phyloP scores from a whole-genome alignment of 2,113 vertebrate species.

The Oostethus manadensis region DNA sequence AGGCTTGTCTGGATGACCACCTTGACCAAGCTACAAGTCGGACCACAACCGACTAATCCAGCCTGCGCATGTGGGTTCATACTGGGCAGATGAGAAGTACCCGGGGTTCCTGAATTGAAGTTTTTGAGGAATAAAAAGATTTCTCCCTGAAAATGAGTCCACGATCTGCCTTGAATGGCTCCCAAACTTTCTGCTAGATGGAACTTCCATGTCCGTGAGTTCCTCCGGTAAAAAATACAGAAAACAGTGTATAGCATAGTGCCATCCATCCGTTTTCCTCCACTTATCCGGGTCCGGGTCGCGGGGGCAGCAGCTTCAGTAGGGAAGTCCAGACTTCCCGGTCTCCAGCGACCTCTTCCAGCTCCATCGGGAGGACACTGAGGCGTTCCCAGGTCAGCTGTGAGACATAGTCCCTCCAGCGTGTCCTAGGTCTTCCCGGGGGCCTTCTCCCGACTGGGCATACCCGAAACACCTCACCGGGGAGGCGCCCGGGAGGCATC shows the following conservation, averaged over 20 bases:
- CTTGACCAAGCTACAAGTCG: constrained; percentile 60
- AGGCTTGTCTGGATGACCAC: constrained; percentile 63
- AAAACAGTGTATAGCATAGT: background rate
- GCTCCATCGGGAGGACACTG: too few species aligned
- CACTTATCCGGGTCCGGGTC: too few species aligned
- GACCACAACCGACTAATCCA: constrained; percentile 34
- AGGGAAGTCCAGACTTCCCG: too few species aligned
- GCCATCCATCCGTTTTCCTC: too few species aligned
- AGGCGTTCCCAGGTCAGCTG: too few species aligned
- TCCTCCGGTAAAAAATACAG: constrained; percentile 7
- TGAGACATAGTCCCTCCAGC: too few species aligned
- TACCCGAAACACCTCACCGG: too few species aligned
- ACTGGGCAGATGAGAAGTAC: constrained; percentile 35
- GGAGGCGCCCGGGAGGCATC: too few species aligned
- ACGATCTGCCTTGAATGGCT: constrained; percentile 36
- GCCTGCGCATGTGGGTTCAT: constrained; percentile 45
- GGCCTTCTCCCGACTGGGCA: too few species aligned
- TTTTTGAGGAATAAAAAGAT: constrained; percentile 40
- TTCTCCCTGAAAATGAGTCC: constrained; percentile 44
- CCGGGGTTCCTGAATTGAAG: constrained; percentile 28
- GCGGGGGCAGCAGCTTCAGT: too few species aligned
- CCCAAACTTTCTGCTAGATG: constrained; percentile 28
- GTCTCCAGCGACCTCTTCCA: too few species aligned
- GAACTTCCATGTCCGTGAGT: constrained; percentile 21
- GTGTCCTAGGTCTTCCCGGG: too few species aligned